A percentile compares a stretch with the other conserved stretches of the same genome.
These are phyloP conservation scores for Neoarius graeffei DNA, from an alignment of 2,113 vertebrate species.

Conservation along the genomic window DNA sequence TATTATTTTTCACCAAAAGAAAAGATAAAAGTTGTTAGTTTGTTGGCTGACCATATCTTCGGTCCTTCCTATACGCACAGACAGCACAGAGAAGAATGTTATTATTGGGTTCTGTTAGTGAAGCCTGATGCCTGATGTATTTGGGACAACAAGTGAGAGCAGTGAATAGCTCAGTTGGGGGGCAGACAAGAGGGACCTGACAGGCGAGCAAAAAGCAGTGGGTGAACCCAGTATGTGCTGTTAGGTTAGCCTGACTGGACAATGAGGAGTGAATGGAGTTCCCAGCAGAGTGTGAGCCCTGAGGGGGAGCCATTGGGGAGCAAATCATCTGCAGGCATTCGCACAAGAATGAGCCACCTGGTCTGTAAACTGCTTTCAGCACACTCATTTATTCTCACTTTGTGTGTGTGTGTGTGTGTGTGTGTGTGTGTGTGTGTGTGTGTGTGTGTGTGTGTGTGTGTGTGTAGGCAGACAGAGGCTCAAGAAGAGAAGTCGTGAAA, in stretches of 20 bases:
- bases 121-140: slow-evolving; percentile 37
- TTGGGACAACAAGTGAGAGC: slow-evolving; percentile 31
- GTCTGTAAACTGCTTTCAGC: slow-evolving; percentile 33
- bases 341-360: slow-evolving; percentile 39
- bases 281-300: slow-evolving; percentile 30
- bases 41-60: background rate
- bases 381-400: slow-evolving; percentile 32
- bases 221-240: slow-evolving; percentile 39
- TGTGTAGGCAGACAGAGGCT: slow-evolving; percentile 13
- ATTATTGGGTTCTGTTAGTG: slow-evolving; percentile 23
- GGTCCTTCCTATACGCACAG: background rate
- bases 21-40: background rate
- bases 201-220: slow-evolving; percentile 37
- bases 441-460: slow-evolving; percentile 25
- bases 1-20: background rate
- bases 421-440: background rate
- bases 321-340: slow-evolving; percentile 48
- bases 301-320: slow-evolving; percentile 42
- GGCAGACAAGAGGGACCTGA: slow-evolving; percentile 36
- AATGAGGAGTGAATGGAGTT: slow-evolving; percentile 40
- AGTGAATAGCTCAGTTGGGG: slow-evolving; percentile 42
- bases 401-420: slow-evolving; percentile 1
- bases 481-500: slow-evolving; percentile 12
- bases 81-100: background rate
- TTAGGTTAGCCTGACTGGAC: slow-evolving; percentile 42